Base-by-base conservation (phyloP, 2,113 vertebrate genomes). In the Trogon melanurus region DNA sequence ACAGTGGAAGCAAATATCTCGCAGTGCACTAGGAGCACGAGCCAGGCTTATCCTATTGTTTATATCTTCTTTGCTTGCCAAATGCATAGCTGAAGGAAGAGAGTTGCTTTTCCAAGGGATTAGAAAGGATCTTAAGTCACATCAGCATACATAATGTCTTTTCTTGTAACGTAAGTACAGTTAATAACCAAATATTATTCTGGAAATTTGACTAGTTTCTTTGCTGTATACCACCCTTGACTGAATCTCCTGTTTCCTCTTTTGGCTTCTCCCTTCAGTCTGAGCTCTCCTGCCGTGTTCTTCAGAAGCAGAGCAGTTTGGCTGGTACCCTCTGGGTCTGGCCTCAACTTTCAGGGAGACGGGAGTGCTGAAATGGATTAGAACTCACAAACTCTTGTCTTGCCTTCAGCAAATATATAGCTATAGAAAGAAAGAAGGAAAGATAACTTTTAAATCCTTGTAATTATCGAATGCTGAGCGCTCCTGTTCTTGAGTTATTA, bases 141-240 rank as follows among this genome's bases (percentile, higher is more conserved):
- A 73, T 73, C 75, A 56, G 81, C n/a, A 29, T 87, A 34, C 50
- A 30, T 82, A 85, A 56, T 91, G 30, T 79, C 30, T 93, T 80
- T 95, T 83, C 69, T 79, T 79, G 60, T 27, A 75, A 71, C 67
- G 22, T 71, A 60, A 76, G 48, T 76, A 72, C 22, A 84, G 48
- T 75, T 88, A 88, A 87, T 93, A 92, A 75, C 34, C 25, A 92
- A 79, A 76, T 94, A 71, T 76, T 80, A 60, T 64, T 92, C 38
- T 85, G 41, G 62, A 83, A 83, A 85, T 89, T 58, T 64, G 34
- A 89, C 51, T 76, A 36, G 45, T 61, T 85, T 65, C 64, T 91
- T 85, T 91, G 91, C 23, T 83, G 30, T 75, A 29, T 14, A 79
- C 53, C 34, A 88, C 53, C 38, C 60, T 85, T 57, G 34, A 66